Evolutionary conservation across 2,113 vertebrate species (phyloP).

Genomic region (Barnardius zonarius): DNA sequence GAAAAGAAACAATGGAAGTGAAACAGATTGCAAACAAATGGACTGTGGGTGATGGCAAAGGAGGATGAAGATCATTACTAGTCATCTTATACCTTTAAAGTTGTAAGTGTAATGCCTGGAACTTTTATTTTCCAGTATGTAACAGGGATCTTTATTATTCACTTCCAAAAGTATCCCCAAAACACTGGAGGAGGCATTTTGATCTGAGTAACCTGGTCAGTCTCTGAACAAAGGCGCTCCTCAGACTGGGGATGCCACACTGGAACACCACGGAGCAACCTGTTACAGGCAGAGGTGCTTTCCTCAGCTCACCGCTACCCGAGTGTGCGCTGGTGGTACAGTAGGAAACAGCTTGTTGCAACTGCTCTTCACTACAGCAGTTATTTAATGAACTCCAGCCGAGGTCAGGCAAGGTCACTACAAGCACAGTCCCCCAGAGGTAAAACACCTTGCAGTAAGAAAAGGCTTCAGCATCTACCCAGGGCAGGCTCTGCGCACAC

Average conservation of each 20-base stretch:
- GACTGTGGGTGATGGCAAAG: background rate
- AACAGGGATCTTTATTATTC: background rate
- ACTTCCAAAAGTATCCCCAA: background rate
- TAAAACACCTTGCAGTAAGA: background rate
- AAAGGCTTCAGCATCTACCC: background rate
- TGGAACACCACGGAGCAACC: accelerated
- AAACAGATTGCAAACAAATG: background rate
- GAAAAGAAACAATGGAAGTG: background rate
- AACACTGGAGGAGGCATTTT: background rate
- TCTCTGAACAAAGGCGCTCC: background rate
- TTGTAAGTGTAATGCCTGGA: background rate
- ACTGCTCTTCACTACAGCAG: background rate
- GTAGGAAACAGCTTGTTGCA: background rate
- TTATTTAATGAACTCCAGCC: background rate
- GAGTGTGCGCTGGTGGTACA: background rate
- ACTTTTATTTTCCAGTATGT: background rate
- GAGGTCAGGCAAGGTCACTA: background rate
- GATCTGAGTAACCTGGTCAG: background rate
- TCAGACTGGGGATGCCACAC: background rate
- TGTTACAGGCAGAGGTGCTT: background rate
- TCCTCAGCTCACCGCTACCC: background rate
- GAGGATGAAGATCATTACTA: background rate
- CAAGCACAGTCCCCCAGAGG: background rate
- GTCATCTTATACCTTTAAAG: background rate
- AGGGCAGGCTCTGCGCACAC: background rate